These are phyloP conservation scores for Cancer borealis DNA, from an alignment of 2,888 invertebrate species.

Conservation along the genomic window DNA sequence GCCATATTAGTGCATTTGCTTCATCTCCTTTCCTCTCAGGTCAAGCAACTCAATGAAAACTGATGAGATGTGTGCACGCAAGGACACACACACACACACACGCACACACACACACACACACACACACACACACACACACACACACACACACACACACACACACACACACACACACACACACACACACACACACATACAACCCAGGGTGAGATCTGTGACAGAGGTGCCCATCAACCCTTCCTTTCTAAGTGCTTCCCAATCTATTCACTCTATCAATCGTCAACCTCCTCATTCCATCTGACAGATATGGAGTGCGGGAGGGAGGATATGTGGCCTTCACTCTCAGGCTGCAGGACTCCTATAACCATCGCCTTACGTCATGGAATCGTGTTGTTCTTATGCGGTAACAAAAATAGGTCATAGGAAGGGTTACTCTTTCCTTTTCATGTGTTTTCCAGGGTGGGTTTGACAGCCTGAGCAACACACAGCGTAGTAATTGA, in stretches of 20 bases:
- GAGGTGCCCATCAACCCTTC: not conserved
- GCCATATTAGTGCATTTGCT: not conserved
- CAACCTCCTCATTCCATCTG: not conserved
- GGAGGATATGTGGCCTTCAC: not conserved
- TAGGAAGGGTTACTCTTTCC: too few species aligned
- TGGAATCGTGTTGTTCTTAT: not conserved
- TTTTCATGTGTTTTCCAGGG: too few species aligned
- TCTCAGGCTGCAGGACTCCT: not conserved
- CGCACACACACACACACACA: slow-evolving; percentile 22
- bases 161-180: too few species aligned
- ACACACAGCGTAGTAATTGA: too few species aligned
- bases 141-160: too few species aligned
- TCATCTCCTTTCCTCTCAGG: not conserved
- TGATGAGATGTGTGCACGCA: not conserved
- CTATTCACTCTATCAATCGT: not conserved
- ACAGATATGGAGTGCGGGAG: not conserved
- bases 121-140: slow-evolving; percentile 22
- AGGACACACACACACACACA: slow-evolving; percentile 46
- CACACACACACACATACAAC: too few species aligned
- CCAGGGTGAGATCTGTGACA: not conserved
- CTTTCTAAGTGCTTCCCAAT: not conserved
- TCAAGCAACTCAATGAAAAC: not conserved
- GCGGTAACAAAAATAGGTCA: too few species aligned
- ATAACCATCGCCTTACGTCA: not conserved
- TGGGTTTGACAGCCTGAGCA: too few species aligned